Evolutionary conservation across 2,797 vertebrate genomes (phyloP).

Genomic region (Chelmon rostratus): DNA sequence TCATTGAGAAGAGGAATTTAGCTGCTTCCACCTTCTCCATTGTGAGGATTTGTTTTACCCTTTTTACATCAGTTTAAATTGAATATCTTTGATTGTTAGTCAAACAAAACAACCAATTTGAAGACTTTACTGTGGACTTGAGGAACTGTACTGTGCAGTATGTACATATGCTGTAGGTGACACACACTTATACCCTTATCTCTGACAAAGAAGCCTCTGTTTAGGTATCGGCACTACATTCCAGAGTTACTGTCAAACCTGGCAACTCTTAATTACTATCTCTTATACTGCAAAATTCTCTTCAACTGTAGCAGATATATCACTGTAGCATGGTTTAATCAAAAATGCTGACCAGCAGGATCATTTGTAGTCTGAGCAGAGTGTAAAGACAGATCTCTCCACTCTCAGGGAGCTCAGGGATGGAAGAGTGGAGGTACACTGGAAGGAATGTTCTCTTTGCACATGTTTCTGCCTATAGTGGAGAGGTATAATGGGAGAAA

Average conservation of each 20-base stretch:
- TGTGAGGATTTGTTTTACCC: background rate
- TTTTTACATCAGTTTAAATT: background rate
- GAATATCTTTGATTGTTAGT: background rate
- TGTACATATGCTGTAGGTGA: background rate
- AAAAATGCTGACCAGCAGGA: slow-evolving; percentile 1
- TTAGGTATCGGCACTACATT: background rate
- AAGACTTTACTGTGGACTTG: background rate
- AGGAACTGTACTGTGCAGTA: background rate
- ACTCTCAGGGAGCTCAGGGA: slow-evolving; percentile 10
- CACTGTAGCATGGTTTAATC: slow-evolving; percentile 16
- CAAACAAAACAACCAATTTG: background rate
- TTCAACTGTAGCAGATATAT: slow-evolving; percentile 25
- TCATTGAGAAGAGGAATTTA: background rate
- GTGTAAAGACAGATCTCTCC: slow-evolving; percentile 24
- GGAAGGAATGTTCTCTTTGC: slow-evolving; percentile 55
- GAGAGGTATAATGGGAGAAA: slow-evolving; percentile 38
- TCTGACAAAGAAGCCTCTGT: background rate
- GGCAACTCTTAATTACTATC: background rate
- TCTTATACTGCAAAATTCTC: slow-evolving; percentile 22
- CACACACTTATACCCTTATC: background rate
- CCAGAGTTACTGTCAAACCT: slow-evolving; percentile 1
- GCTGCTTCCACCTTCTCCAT: background rate
- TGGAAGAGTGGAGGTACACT: slow-evolving; percentile 49
- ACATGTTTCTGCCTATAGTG: slow-evolving; percentile 49
- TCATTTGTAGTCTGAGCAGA: slow-evolving; percentile 17